Base-by-base conservation (phyloP, 1,140 invertebrate species). In the Brachionus rubens region DNA sequence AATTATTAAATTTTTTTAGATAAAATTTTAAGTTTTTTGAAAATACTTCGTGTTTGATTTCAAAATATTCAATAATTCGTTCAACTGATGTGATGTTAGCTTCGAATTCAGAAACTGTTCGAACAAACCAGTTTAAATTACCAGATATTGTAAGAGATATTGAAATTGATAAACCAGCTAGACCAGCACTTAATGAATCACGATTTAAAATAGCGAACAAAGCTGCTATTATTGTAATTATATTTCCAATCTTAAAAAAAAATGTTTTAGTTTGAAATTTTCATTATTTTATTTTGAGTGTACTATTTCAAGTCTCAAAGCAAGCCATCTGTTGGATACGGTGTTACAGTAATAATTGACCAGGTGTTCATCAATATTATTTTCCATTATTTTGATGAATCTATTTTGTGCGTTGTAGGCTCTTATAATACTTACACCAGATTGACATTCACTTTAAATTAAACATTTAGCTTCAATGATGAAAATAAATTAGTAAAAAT, bases 61-160 rank as follows among this genome's bases (percentile, higher is more conserved):
- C 92, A 1, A 91, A 89, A 82, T 98, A 98, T 82, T 98, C 95
- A 82, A 94, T 94, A 78, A 99, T 93, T 84, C 96, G 89, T 84
- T 99, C 96, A 1, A 98, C 94, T 14, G 94, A 92, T 0, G 98
- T 95, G 78, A 98, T 97, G 81, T 98, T 97, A 0, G 93, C 96
- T 87, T 98, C 96, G 30, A 98, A 90, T 80, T 98, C 94, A 3
- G 92, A 93, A 0, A 92, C 92, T 93, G 97, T 97, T 77, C 94
- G 87, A 7, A 99, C 94, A 77, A 97, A 86, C 94, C 93, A 96
- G 83, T 97, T 98, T 10, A 98, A 85, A 72, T 72, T 72, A 50
- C 43, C 36, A n/a, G 30, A 97, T 50, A 97, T 84, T 83, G 83
- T 84, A 24, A 89, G 79, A 16, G 87, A 84, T 80, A 88, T 88